Evolutionary conservation across 2,113 vertebrate species (phyloP).

Genomic region (Sialia sialis): DNA sequence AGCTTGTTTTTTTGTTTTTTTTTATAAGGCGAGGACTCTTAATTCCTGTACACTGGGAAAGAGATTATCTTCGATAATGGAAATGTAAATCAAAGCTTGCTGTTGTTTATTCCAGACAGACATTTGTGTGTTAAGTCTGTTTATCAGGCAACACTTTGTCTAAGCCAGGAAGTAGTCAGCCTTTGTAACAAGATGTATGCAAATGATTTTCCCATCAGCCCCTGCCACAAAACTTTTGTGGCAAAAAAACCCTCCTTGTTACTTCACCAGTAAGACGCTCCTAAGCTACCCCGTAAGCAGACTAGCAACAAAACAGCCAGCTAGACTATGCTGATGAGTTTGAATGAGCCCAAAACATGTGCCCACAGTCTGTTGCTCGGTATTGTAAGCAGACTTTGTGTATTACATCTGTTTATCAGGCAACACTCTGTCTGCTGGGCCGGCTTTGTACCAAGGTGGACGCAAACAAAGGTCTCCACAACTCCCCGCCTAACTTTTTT

Average conservation of each 20-base stretch:
- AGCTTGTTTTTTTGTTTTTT: constrained; percentile 3
- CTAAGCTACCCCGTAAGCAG: constrained; percentile 69
- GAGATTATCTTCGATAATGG: constrained; percentile 78
- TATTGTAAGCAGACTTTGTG: constrained; percentile 70
- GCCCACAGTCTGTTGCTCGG: constrained; percentile 70
- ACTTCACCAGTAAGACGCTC: constrained; percentile 65
- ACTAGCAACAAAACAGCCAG: constrained; percentile 65
- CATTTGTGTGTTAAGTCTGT: constrained; percentile 81
- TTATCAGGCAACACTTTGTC: constrained; percentile 82
- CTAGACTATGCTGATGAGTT: constrained; percentile 67
- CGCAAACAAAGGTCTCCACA: constrained; percentile 42
- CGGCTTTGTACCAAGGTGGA: constrained; percentile 65
- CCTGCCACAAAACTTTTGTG: constrained; percentile 67
- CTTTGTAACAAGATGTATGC: constrained; percentile 78
- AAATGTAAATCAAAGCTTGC: constrained; percentile 80
- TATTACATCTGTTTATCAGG: constrained; percentile 73
- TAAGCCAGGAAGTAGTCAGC: constrained; percentile 80
- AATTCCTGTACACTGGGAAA: constrained; percentile 74
- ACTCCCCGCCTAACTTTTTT: constrained; percentile 13
- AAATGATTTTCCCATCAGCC: constrained; percentile 77
- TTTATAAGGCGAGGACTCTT: constrained; percentile 54
- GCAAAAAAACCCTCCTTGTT: constrained; percentile 61
- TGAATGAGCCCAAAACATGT: constrained; percentile 69
- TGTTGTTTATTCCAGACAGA: constrained; percentile 82
- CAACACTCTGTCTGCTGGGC: constrained; percentile 64